Conservation (phyloP, 1,140 invertebrate species). For the Choristoneura fumiferana region DNA sequence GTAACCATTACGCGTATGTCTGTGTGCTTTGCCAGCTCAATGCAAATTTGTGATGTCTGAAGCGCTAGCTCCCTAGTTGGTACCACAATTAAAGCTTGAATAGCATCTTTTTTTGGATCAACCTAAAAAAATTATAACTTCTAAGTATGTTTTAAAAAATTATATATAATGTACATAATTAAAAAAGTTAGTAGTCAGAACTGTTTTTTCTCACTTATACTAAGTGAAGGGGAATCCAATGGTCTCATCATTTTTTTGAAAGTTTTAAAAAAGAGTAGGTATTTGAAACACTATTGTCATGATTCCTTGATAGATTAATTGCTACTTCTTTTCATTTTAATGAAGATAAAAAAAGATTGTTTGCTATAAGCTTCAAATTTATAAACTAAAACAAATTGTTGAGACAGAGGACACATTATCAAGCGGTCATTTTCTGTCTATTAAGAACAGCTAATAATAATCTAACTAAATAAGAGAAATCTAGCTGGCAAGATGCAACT, state of each 20-base stretch:
- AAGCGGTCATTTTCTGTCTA: too few relatives aligned
- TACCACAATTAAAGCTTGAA: slow-evolving; percentile 99
- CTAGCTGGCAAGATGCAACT: too few relatives aligned
- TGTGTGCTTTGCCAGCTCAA: slow-evolving; percentile 98
- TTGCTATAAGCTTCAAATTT: too few relatives aligned
- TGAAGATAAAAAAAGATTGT: too few relatives aligned
- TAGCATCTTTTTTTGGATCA: slow-evolving; percentile 92
- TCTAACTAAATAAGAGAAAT: too few relatives aligned
- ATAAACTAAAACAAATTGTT: too few relatives aligned
- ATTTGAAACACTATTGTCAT: too few relatives aligned
- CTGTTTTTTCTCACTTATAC: slow-evolving; percentile 65
- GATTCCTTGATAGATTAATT: too few relatives aligned
- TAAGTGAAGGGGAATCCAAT: slow-evolving; percentile 77
- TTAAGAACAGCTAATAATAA: too few relatives aligned
- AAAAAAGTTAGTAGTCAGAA: slow-evolving; percentile 38
- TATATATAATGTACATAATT: too few relatives aligned
- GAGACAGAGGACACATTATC: too few relatives aligned
- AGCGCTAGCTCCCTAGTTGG: slow-evolving; percentile 99
- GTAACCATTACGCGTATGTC: slow-evolving; percentile 99
- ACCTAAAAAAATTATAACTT: slow-evolving; percentile 74
- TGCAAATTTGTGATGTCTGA: slow-evolving; percentile 99
- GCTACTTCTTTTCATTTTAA: too few relatives aligned
- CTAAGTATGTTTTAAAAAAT: not conserved
- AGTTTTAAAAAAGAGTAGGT: slow-evolving; percentile 3
- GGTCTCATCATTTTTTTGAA: slow-evolving; percentile 55